phyloP scores from a whole-genome alignment of 2,113 vertebrate species.

The Apaloderma vittatum region DNA sequence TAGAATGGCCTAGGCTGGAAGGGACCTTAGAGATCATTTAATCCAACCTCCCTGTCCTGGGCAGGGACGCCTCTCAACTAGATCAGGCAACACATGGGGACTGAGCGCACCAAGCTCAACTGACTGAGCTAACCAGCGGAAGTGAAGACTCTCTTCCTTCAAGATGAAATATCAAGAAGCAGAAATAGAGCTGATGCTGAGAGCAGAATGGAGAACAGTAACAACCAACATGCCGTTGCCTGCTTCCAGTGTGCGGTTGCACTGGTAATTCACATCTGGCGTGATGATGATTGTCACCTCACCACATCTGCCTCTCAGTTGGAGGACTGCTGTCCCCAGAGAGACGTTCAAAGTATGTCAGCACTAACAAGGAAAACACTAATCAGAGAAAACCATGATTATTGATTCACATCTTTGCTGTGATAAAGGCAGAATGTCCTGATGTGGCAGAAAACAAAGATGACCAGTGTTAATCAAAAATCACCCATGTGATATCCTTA shows the following conservation, averaged over 20 bases:
- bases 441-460: not conserved
- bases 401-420: not conserved
- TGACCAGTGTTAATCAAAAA: not conserved
- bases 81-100: too few species aligned
- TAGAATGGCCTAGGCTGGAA: too few species aligned
- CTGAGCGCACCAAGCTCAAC: too few species aligned
- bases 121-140: too few species aligned
- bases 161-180: not conserved
- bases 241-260: not conserved
- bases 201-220: not conserved
- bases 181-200: not conserved
- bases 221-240: accelerated
- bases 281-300: not conserved
- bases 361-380: not conserved
- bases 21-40: too few species aligned
- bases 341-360: accelerated
- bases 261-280: not conserved
- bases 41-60: too few species aligned
- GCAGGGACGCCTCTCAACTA: too few species aligned
- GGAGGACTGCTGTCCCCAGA: not conserved
- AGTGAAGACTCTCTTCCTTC: not conserved
- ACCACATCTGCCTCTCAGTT: not conserved
- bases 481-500: not conserved
- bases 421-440: not conserved
- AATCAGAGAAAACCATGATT: not conserved